Conservation (phyloP, 2,113 vertebrate genomes). For the Lanius ludovicianus region DNA sequence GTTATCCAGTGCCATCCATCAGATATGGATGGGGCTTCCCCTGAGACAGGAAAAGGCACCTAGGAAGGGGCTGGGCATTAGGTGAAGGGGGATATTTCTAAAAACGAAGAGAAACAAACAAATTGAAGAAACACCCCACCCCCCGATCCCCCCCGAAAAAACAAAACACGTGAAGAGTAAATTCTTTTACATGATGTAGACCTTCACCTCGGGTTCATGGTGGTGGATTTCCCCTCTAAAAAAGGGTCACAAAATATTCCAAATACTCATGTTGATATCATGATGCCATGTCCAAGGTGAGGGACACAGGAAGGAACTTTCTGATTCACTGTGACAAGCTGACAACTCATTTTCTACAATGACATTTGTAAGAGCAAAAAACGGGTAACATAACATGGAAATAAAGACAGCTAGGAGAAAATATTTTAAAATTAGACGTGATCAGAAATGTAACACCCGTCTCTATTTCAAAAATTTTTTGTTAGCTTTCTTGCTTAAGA, state of each 20-base stretch:
- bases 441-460: neutral
- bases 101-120: neutral
- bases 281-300: neutral
- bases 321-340: conserved; percentile 13
- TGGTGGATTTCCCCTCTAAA: neutral
- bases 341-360: conserved; percentile 12
- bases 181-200: neutral
- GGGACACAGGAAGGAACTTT: neutral
- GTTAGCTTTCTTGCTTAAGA: neutral
- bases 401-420: neutral
- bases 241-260: neutral
- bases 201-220: neutral
- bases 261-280: neutral
- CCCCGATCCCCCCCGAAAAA: neutral
- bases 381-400: neutral
- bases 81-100: neutral
- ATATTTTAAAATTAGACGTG: neutral
- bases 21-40: accelerated
- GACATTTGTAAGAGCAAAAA: neutral
- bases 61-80: neutral
- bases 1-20: accelerated
- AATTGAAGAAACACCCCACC: neutral
- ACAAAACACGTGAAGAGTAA: neutral
- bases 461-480: neutral
- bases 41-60: neutral